Conservation (phyloP, 2,888 invertebrate genomes). For the Exephanes ischioxanthus region DNA sequence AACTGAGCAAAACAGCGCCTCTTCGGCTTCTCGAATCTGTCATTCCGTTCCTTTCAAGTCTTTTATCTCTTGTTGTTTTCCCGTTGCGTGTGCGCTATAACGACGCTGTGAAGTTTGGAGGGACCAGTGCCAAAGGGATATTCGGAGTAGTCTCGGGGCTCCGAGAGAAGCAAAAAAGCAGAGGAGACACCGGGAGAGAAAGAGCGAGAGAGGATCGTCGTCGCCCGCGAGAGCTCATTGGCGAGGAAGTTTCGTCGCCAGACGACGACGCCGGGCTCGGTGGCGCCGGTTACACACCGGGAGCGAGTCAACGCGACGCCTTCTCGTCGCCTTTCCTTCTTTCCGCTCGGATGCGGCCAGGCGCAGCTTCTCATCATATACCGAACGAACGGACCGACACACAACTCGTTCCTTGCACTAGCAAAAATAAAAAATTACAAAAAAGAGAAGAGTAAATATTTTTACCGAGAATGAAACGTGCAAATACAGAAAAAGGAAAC, state of each 20-base stretch:
- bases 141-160: conserved; percentile 26
- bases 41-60: conserved; percentile 54
- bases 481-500: conserved; percentile 33
- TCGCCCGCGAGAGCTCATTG: conserved; percentile 75
- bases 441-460: conserved; percentile 60
- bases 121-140: conserved; percentile 59
- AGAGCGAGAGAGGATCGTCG: conserved; percentile 20
- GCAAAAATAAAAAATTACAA: conserved; percentile 53
- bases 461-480: conserved; percentile 2
- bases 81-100: conserved; percentile 32
- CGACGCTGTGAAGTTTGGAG: conserved; percentile 46
- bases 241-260: conserved; percentile 76
- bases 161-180: conserved; percentile 13
- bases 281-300: conserved; percentile 72
- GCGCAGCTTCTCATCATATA: conserved; percentile 14
- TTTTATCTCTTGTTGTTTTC: conserved; percentile 25
- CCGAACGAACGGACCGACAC: conserved; percentile 24
- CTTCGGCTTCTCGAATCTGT: conserved; percentile 27
- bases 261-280: conserved; percentile 77
- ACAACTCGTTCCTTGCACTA: conserved; percentile 53
- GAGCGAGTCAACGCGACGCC: conserved; percentile 45
- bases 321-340: conserved; percentile 33
- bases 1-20: neutral
- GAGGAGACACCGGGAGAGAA: conserved; percentile 6
- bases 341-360: conserved; percentile 1